These are phyloP conservation scores for Metallyticus violacea DNA, from an alignment of 2,888 invertebrate genomes.

Conservation along the genomic window DNA sequence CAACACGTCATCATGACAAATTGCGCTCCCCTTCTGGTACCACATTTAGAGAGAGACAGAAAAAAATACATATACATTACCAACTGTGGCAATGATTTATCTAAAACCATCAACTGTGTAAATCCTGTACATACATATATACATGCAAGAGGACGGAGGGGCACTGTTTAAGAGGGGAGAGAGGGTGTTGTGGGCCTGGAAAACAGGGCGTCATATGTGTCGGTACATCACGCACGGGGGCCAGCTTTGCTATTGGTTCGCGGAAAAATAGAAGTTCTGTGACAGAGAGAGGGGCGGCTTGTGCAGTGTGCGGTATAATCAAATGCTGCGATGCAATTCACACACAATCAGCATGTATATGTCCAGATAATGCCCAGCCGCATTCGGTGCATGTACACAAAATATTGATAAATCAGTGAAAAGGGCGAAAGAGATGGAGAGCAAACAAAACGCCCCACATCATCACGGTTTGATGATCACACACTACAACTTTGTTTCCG, in stretches of 20 bases:
- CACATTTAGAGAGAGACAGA: not conserved
- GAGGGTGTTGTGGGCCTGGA: not conserved
- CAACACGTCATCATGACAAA: not conserved
- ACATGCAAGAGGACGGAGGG: not conserved
- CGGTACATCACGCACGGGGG: not conserved
- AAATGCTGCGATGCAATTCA: constrained; percentile 1
- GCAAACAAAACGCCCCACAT: not conserved
- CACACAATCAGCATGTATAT: not conserved
- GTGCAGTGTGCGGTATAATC: not conserved
- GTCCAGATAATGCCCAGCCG: not conserved
- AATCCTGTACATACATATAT: not conserved
- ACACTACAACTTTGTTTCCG: not conserved
- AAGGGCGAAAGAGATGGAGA: not conserved
- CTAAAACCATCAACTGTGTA: not conserved
- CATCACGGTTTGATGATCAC: not conserved
- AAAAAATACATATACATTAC: not conserved
- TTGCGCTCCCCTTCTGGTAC: not conserved
- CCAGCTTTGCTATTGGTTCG: not conserved
- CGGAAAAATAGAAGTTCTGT: not conserved
- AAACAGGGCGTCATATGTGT: constrained; percentile 1
- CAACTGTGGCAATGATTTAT: constrained; percentile 8
- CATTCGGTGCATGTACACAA: not conserved
- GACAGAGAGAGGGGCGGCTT: not conserved
- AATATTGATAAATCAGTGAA: constrained; percentile 7
- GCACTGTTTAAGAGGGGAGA: not conserved